Evolutionary conservation across 37 sponge, comb jelly and placozoan species (phyloP).

Genomic region (Axinella damicornis): DNA sequence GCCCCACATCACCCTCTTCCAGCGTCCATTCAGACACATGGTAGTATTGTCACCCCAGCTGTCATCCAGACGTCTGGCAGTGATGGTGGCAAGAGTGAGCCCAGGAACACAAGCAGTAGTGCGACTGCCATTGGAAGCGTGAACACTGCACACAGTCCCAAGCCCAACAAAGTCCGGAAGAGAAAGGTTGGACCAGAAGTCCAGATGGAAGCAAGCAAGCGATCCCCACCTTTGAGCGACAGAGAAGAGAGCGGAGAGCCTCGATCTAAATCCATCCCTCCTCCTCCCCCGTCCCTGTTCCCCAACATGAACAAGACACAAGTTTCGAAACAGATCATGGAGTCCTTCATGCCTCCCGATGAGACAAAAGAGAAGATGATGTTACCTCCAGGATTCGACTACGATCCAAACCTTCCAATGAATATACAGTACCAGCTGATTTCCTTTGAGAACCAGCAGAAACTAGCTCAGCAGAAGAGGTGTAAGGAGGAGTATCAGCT

Average conservation of each 20-base stretch:
- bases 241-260: constrained; percentile 8
- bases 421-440: constrained; percentile 60
- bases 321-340: constrained; percentile 3
- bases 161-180: neutral
- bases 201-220: constrained; percentile 17
- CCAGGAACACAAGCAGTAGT: too few relatives aligned
- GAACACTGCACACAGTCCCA: neutral
- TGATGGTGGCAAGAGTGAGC: neutral
- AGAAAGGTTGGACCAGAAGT: too few relatives aligned
- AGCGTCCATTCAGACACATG: neutral
- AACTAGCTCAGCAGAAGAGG: constrained; percentile 38
- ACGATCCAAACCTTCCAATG: constrained; percentile 83
- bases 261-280: neutral
- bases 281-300: neutral
- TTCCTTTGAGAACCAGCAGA: constrained; percentile 65
- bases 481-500: constrained; percentile 5
- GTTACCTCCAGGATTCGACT: constrained; percentile 67
- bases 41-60: constrained; percentile 6
- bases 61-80: constrained; percentile 1
- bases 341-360: neutral
- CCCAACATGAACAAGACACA: neutral
- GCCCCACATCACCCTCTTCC: neutral
- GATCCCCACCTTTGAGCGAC: neutral
- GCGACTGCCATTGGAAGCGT: too few relatives aligned
- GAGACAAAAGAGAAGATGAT: constrained; percentile 10